A percentile compares a stretch with the other conserved stretches of the same genome.
Evolutionary conservation across 2,113 vertebrate species (phyloP).

Genomic region (Phaethon lepturus): DNA sequence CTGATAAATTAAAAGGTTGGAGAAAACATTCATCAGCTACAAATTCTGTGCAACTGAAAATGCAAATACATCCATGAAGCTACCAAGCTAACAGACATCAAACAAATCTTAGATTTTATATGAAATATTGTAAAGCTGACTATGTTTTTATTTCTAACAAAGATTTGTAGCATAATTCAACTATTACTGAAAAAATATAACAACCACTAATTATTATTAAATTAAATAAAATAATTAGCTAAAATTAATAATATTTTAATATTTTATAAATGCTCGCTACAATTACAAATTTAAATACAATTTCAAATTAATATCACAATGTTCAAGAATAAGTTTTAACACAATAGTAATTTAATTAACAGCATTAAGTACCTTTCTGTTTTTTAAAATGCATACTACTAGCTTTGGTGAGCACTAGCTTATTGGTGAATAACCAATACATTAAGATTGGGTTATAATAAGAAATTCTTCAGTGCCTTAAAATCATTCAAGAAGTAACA

Average conservation of each 20-base stretch:
- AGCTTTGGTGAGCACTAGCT: not conserved
- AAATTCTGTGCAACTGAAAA: not conserved
- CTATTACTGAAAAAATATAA: not conserved
- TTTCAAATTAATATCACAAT: not conserved
- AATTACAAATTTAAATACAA: not conserved
- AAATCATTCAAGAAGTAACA: not conserved
- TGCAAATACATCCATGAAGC: not conserved
- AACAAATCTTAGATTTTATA: not conserved
- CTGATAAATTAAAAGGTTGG: slow-evolving; percentile 23
- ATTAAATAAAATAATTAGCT: not conserved
- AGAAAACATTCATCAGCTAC: not conserved
- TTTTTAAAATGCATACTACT: not conserved
- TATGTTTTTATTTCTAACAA: not conserved
- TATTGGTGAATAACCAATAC: not conserved
- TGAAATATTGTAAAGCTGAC: not conserved
- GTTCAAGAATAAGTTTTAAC: not conserved
- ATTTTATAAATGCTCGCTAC: not conserved
- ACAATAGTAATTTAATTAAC: not conserved
- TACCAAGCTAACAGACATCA: not conserved
- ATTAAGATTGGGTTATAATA: not conserved
- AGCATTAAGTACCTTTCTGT: not conserved
- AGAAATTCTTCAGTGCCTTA: not conserved
- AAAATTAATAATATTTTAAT: not conserved
- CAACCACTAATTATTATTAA: not conserved
- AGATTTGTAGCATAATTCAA: not conserved